Base-by-base conservation (phyloP, 2,797 vertebrate genomes). In the Adelosebastes latens region DNA sequence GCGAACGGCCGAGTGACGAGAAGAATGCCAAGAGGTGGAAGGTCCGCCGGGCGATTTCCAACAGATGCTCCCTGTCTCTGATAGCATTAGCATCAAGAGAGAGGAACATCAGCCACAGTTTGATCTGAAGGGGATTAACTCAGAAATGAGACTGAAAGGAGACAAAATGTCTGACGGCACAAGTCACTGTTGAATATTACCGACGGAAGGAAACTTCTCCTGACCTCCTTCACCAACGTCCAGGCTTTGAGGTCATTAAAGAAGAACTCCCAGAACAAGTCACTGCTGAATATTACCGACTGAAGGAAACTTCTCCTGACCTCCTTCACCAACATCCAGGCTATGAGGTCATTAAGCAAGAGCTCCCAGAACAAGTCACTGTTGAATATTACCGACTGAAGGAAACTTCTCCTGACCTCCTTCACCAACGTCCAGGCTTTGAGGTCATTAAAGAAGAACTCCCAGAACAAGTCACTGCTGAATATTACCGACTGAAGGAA, bases 1-100 rank as follows among this genome's bases (percentile, higher is more conserved):
- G 77, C 82, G 91, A 92, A 83, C 72, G 74, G 86, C 74, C 58
- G 68, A 83, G 81, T 32, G 76, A 72, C 72, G 89, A 90, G 90
- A 86, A 89, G 93, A 96, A 96, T 95, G 95, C 92, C 95, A 95
- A 93, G 84, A 94, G 95, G 95, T 95, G 87, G 77, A 94, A 95
- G 94, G 95, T 94, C 91, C 82, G 63, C 75, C 18, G 39, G 78
- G 80, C 76, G 84, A 75, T 88, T 93, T 90, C 89, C 88, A 87
- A 89, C 89, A 82, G 83, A 87, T 77, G 85, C 89, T 86, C 68
- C 55, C 29, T 66, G 73, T 67, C 85, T 82, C 82, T 72, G 77
- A 76, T 81, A 81, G 84, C 67, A 80, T 89, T 80, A 87, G 76
- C 82, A 62, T 89, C 74, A 83, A 72, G 12, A 72, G 13, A 49